phyloP scores from a whole-genome alignment of 2,113 vertebrate genomes.

The Scopus umbretta region DNA sequence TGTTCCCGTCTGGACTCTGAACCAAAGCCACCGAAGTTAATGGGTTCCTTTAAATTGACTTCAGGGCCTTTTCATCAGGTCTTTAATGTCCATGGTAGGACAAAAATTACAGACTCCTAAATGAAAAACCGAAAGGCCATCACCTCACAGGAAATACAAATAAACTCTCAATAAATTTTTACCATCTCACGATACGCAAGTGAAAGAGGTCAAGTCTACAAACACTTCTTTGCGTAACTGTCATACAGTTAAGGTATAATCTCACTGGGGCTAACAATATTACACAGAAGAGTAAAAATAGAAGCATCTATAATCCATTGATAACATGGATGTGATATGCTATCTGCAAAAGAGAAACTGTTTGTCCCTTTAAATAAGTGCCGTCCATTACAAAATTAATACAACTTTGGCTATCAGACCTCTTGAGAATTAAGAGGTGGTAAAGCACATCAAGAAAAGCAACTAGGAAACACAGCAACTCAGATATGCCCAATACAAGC shows the following conservation, averaged over 20 bases:
- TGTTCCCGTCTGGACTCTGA: background rate
- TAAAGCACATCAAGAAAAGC: background rate
- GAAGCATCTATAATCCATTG: background rate
- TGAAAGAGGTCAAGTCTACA: background rate
- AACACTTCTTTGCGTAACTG: background rate
- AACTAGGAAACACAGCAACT: background rate
- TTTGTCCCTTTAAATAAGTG: background rate
- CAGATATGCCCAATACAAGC: background rate
- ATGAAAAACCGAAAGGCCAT: background rate
- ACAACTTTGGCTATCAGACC: background rate
- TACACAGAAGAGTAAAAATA: background rate
- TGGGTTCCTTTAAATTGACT: background rate
- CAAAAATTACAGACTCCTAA: background rate
- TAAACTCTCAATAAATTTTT: background rate
- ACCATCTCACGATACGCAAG: background rate
- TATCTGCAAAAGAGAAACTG: background rate
- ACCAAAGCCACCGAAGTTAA: conserved; percentile 1
- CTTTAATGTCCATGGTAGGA: background rate
- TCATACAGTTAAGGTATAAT: background rate
- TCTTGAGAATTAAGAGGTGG: background rate
- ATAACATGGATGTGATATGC: background rate
- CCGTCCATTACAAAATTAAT: background rate
- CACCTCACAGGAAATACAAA: background rate
- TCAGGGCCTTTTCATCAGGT: background rate
- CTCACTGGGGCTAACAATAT: background rate